Conservation (phyloP, 2,797 vertebrate genomes). For the Cyprinella venusta region DNA sequence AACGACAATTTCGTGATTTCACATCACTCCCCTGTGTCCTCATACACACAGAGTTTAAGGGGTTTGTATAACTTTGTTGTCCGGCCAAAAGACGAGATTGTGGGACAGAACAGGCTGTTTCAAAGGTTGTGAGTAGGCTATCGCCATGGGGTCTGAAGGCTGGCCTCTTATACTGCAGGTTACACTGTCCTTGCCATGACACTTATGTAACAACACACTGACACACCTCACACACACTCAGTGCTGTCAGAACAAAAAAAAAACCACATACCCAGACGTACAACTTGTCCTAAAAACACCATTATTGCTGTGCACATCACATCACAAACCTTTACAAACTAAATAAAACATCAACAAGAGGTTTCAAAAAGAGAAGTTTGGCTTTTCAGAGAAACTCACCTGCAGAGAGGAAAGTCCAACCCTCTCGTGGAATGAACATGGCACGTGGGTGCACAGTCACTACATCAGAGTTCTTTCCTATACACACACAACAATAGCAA, state of each 20-base stretch:
- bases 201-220: slow-evolving; percentile 29
- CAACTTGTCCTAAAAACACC: slow-evolving; percentile 2
- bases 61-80: slow-evolving; percentile 12
- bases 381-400: slow-evolving; percentile 70
- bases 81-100: not conserved
- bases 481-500: slow-evolving; percentile 58
- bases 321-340: not conserved
- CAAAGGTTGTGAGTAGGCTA: slow-evolving; percentile 23
- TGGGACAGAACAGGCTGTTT: slow-evolving; percentile 44
- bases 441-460: slow-evolving; percentile 85
- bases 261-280: not conserved
- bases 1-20: slow-evolving; percentile 25
- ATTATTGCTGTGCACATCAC: not conserved
- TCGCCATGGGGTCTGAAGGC: slow-evolving; percentile 2
- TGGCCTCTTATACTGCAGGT: slow-evolving; percentile 10
- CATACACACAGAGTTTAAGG: slow-evolving; percentile 11
- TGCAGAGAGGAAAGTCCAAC: slow-evolving; percentile 88
- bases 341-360: not conserved
- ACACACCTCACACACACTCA: slow-evolving; percentile 26
- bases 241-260: slow-evolving; percentile 15
- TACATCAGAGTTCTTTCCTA: slow-evolving; percentile 80
- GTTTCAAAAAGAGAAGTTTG: not conserved
- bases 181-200: slow-evolving; percentile 1
- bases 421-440: slow-evolving; percentile 83
- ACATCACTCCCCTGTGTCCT: not conserved